Conservation (phyloP, 2,113 vertebrate species). For the Dendrocopos noguchii region DNA sequence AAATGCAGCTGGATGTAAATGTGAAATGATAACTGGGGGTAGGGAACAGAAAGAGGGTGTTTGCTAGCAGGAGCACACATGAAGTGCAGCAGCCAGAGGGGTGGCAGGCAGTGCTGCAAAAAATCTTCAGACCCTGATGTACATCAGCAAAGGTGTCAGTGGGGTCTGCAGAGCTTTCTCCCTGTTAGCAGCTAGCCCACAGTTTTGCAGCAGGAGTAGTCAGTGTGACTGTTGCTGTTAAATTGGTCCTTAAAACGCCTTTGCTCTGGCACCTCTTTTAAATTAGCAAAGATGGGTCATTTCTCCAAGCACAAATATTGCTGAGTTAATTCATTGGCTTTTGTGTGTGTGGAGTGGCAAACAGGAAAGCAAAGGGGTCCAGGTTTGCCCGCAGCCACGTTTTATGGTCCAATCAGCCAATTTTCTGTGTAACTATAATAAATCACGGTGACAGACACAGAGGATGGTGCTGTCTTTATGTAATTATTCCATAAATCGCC, state of each 20-base stretch:
- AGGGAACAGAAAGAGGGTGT: background rate
- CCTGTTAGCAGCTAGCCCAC: fast-evolving
- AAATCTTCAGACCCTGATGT: background rate
- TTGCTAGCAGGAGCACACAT: background rate
- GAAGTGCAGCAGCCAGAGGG: background rate
- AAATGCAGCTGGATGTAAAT: background rate
- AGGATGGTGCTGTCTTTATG: background rate
- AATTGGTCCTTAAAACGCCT: background rate
- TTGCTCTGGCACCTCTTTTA: background rate
- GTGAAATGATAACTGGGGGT: background rate
- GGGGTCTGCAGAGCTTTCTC: background rate
- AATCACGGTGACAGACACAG: background rate
- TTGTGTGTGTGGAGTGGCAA: background rate
- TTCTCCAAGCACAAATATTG: background rate
- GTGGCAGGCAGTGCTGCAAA: background rate
- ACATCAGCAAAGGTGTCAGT: background rate
- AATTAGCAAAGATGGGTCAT: background rate
- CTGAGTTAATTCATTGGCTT: constrained; percentile 13
- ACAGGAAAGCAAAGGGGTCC: background rate
- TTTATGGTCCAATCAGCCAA: constrained; percentile 28
- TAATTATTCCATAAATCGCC: constrained; percentile 39
- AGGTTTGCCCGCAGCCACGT: constrained; percentile 3
- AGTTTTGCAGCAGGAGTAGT: background rate
- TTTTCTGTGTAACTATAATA: constrained; percentile 29
- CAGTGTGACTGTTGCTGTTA: fast-evolving